Evolutionary conservation across 2,888 invertebrate species (phyloP).

Genomic region (Hyposoter dolosus): DNA sequence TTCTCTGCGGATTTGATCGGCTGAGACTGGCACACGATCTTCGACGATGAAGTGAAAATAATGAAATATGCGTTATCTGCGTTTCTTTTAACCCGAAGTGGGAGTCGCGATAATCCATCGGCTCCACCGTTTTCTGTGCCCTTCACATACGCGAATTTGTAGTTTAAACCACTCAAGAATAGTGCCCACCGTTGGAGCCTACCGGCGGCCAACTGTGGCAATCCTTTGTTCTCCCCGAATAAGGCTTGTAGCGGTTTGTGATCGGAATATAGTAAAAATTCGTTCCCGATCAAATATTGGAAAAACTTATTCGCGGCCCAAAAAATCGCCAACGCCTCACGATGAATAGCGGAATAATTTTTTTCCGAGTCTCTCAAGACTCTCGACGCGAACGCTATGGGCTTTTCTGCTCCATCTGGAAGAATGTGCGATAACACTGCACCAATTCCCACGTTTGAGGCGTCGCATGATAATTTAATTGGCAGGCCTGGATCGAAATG

Average conservation of each 20-base stretch:
- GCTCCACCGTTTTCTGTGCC: slow-evolving; percentile 61
- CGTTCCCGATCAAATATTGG: slow-evolving; percentile 78
- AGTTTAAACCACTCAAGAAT: slow-evolving; percentile 69
- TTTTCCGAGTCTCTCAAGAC: slow-evolving; percentile 76
- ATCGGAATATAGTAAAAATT: slow-evolving; percentile 76
- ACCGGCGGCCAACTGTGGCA: slow-evolving; percentile 78
- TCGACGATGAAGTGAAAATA: slow-evolving; percentile 63
- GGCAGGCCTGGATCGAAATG: slow-evolving; percentile 67
- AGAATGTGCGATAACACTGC: slow-evolving; percentile 74
- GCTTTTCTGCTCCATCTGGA: slow-evolving; percentile 72
- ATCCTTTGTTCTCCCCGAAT: slow-evolving; percentile 76
- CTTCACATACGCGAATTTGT: slow-evolving; percentile 68
- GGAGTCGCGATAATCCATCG: slow-evolving; percentile 66
- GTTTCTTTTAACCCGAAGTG: slow-evolving; percentile 53
- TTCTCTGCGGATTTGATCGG: slow-evolving; percentile 35
- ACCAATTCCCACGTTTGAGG: slow-evolving; percentile 74
- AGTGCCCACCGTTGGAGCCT: slow-evolving; percentile 77
- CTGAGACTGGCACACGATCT: slow-evolving; percentile 52
- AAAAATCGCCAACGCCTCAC: slow-evolving; percentile 79
- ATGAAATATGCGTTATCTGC: background rate
- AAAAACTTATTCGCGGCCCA: slow-evolving; percentile 78
- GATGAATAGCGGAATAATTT: slow-evolving; percentile 78
- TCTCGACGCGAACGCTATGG: slow-evolving; percentile 74
- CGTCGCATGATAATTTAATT: slow-evolving; percentile 65
- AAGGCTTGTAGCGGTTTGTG: slow-evolving; percentile 78